Conservation (phyloP, 2,113 vertebrate genomes). For the Ciconia stormi region DNA sequence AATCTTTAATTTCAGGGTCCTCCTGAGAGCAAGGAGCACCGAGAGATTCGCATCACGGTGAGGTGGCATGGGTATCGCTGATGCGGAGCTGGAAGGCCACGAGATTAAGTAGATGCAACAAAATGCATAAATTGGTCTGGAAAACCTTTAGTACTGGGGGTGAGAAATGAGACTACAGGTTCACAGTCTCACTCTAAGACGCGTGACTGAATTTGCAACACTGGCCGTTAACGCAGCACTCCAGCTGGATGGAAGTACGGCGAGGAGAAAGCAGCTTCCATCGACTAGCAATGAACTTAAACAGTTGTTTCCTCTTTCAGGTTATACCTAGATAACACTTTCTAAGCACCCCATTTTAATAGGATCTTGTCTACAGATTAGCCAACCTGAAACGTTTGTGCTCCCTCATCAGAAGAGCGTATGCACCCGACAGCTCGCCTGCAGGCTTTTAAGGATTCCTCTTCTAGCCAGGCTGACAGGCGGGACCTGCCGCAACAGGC, state of each 20-base stretch:
- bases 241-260: neutral
- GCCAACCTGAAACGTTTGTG: neutral
- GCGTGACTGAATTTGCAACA: neutral
- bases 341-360: conserved; percentile 26
- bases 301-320: neutral
- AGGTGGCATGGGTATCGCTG: fast-evolving
- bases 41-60: neutral
- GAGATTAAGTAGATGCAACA: neutral
- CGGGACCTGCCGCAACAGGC: conserved; percentile 12
- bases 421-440: neutral
- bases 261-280: neutral
- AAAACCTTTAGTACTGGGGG: neutral
- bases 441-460: conserved; percentile 26
- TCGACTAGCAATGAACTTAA: neutral
- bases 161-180: neutral
- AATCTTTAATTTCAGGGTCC: neutral
- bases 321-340: conserved; percentile 16
- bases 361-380: conserved; percentile 42
- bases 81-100: neutral
- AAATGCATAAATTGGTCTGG: neutral
- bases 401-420: neutral
- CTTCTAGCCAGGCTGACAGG: conserved; percentile 24
- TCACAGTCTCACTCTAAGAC: neutral
- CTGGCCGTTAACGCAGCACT: neutral
- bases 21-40: neutral